Conservation (phyloP, 2,888 invertebrate genomes). For the Anorthoa munda region DNA sequence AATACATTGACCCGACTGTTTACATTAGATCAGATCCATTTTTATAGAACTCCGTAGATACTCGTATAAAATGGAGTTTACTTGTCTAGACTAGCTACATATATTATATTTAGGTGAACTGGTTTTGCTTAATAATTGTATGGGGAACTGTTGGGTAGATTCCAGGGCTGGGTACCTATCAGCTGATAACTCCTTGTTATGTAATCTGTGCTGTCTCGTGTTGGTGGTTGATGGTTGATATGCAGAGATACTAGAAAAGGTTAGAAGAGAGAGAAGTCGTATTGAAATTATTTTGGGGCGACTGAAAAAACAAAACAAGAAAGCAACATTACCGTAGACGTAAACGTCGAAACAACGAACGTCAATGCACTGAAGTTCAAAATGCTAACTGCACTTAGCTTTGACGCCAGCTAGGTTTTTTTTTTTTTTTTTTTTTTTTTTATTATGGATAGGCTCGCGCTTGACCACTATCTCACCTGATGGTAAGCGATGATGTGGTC, state of each 20-base stretch:
- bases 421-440: no score
- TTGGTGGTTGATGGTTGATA: not conserved
- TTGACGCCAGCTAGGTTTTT: not conserved
- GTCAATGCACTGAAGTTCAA: constrained; percentile 4
- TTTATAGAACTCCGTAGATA: constrained; percentile 61
- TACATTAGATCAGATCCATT: constrained; percentile 76
- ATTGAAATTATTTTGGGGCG: not conserved
- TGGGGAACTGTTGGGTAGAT: constrained; percentile 11
- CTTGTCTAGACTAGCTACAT: constrained; percentile 61
- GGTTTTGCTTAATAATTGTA: constrained; percentile 58
- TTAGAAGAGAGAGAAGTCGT: not conserved
- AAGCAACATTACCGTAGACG: not conserved
- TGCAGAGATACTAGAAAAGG: not conserved
- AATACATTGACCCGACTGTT: constrained; percentile 85
- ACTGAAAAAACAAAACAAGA: not conserved
- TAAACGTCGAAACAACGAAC: not conserved
- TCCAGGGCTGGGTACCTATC: constrained; percentile 2
- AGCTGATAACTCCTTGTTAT: constrained; percentile 9
- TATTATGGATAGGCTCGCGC: no score
- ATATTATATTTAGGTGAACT: constrained; percentile 55
- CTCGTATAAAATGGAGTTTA: constrained; percentile 55
- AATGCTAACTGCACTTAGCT: not conserved
- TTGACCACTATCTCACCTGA: no score
- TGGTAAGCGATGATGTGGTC: no score
- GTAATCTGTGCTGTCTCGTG: not conserved